Evolutionary conservation across 2,113 vertebrate genomes (phyloP).

Genomic region (Eurypyga helias): DNA sequence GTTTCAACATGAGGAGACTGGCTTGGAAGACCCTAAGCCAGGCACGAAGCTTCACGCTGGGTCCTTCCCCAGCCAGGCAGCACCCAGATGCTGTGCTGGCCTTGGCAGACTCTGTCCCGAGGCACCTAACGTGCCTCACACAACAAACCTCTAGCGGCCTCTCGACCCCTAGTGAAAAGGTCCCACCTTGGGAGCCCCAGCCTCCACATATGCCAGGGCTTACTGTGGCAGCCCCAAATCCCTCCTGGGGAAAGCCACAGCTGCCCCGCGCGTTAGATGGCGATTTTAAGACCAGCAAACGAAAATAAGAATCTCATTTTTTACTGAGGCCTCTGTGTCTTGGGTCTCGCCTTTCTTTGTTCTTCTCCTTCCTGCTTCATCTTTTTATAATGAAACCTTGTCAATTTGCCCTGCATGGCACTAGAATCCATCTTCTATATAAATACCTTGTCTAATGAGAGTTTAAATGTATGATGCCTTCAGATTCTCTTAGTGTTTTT

Average conservation of each 20-base stretch:
- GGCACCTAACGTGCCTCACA: fast-evolving
- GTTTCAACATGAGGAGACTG: background rate
- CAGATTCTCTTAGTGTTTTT: background rate
- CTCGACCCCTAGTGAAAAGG: background rate
- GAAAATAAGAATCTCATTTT: background rate
- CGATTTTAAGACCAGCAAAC: background rate
- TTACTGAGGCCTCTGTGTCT: background rate
- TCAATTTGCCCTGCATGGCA: background rate
- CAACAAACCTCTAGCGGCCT: background rate
- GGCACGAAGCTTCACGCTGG: background rate
- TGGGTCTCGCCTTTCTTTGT: background rate
- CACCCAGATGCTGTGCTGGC: background rate
- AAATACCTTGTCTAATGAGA: background rate
- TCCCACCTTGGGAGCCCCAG: background rate
- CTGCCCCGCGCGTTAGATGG: background rate
- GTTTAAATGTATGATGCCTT: background rate
- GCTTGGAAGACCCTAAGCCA: background rate
- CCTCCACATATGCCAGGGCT: fast-evolving
- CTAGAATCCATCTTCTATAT: background rate
- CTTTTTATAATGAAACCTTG: background rate
- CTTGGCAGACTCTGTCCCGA: fast-evolving
- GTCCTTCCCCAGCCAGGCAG: background rate
- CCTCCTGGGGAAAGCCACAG: background rate
- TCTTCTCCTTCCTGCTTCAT: background rate
- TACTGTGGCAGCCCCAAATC: background rate